Evolutionary conservation across 2,113 vertebrate species (phyloP).

Genomic region (Poeciliopsis prolifica): DNA sequence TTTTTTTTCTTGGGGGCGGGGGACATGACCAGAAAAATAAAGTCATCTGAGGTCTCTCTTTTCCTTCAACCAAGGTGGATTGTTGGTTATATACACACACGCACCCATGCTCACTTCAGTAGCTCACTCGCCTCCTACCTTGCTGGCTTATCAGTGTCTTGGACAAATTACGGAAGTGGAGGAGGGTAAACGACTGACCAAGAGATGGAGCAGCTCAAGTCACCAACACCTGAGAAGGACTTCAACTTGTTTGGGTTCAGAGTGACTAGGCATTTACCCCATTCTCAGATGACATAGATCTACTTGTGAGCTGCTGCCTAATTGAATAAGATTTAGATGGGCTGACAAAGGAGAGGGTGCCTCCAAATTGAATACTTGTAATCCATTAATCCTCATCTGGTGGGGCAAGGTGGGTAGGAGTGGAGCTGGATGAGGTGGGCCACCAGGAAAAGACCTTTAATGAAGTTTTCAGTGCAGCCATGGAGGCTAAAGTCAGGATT

Average conservation of each 20-base stretch:
- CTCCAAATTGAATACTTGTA: slow-evolving; percentile 76
- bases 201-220: slow-evolving; percentile 35
- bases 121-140: slow-evolving; percentile 49
- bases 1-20: background rate
- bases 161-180: slow-evolving; percentile 78
- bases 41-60: slow-evolving; percentile 28
- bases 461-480: slow-evolving; percentile 71
- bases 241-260: slow-evolving; percentile 73
- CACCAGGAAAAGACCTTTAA: slow-evolving; percentile 73
- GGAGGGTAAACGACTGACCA: slow-evolving; percentile 59
- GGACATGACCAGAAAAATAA: slow-evolving; percentile 34
- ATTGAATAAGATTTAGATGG: slow-evolving; percentile 82
- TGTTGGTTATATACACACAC: slow-evolving; percentile 32
- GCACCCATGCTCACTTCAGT: slow-evolving; percentile 22
- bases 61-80: slow-evolving; percentile 57
- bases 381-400: slow-evolving; percentile 80
- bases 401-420: slow-evolving; percentile 43
- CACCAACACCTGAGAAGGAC: slow-evolving; percentile 52
- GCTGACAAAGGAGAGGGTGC: slow-evolving; percentile 67
- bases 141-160: slow-evolving; percentile 77
- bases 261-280: slow-evolving; percentile 63
- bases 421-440: slow-evolving; percentile 31
- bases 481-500: slow-evolving; percentile 62
- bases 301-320: slow-evolving; percentile 76
- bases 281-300: slow-evolving; percentile 81